phyloP scores from a whole-genome alignment of 2,113 vertebrate species.

The Poeciliopsis prolifica region DNA sequence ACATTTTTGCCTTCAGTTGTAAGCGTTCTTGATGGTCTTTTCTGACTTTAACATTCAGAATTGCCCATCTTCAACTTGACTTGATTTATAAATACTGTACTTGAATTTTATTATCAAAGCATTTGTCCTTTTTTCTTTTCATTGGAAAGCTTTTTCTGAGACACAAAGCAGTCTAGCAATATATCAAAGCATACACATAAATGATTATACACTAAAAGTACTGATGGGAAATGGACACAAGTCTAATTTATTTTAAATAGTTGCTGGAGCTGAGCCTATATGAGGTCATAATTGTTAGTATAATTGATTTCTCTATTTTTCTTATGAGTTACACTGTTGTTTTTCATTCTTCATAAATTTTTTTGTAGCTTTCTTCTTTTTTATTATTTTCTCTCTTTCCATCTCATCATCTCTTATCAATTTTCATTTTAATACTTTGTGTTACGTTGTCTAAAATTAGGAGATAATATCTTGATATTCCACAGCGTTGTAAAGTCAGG shows the following conservation, averaged over 20 bases:
- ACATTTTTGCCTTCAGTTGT: background rate
- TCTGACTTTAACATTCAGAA: constrained; percentile 53
- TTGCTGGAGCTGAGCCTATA: background rate
- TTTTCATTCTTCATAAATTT: background rate
- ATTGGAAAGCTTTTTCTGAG: constrained; percentile 37
- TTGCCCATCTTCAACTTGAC: constrained; percentile 28
- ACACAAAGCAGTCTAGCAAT: constrained; percentile 33
- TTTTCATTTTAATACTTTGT: background rate
- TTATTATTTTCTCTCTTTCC: background rate
- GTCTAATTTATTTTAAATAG: background rate
- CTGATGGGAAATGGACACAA: constrained; percentile 23
- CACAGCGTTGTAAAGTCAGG: constrained; percentile 45
- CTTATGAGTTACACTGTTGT: background rate
- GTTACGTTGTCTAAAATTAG: constrained; percentile 23
- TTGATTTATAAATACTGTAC: constrained; percentile 44
- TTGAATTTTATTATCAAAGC: constrained; percentile 61
- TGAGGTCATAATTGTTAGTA: background rate
- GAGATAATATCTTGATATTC: constrained; percentile 54
- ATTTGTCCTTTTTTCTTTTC: constrained; percentile 31
- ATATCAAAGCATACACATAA: constrained; percentile 50
- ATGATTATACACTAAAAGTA: constrained; percentile 14
- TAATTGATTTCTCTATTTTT: background rate
- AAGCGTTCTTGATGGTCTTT: background rate
- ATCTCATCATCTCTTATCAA: background rate
- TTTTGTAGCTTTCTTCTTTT: background rate